These are phyloP conservation scores for Craseonycteris thonglongyai DNA, from an alignment of 2,113 vertebrate species.

Conservation along the genomic window DNA sequence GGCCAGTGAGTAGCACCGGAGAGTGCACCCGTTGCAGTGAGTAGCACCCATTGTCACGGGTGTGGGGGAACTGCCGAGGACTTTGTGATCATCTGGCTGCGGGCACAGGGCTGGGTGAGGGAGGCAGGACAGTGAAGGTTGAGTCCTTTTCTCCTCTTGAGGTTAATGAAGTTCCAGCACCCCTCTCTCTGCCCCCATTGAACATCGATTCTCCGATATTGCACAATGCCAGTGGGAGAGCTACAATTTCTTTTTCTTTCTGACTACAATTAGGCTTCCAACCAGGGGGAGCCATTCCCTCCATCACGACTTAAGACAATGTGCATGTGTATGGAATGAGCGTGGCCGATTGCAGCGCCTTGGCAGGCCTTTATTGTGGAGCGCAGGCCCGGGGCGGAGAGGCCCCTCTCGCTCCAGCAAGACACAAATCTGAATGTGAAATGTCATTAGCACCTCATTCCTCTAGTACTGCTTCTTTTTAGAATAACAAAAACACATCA, in stretches of 20 bases:
- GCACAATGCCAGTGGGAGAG: neutral
- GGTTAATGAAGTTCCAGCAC: neutral
- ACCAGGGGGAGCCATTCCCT: neutral
- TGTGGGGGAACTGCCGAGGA: accelerated
- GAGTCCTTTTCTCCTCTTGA: neutral
- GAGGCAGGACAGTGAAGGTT: accelerated
- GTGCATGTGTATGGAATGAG: neutral
- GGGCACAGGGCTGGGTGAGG: neutral
- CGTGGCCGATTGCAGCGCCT: slow-evolving; percentile 59
- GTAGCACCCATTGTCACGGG: accelerated
- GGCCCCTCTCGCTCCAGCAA: slow-evolving; percentile 69
- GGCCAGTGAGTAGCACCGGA: no score
- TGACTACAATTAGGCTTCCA: slow-evolving; percentile 34
- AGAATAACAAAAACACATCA: slow-evolving; percentile 83
- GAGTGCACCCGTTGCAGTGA: accelerated
- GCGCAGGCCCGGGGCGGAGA: slow-evolving; percentile 59
- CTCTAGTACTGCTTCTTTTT: slow-evolving; percentile 76
- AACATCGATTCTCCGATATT: neutral
- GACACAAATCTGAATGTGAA: slow-evolving; percentile 77
- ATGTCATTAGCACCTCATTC: slow-evolving; percentile 76
- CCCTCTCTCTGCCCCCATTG: neutral
- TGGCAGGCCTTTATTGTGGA: slow-evolving; percentile 34
- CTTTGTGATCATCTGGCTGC: neutral
- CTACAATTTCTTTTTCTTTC: slow-evolving; percentile 4
- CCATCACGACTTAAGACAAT: slow-evolving; percentile 58